Percentiles rank a stretch among this genome's conserved stretches.
Conservation (phyloP, 1,140 invertebrate species). For the Pseudoatta argentina region DNA sequence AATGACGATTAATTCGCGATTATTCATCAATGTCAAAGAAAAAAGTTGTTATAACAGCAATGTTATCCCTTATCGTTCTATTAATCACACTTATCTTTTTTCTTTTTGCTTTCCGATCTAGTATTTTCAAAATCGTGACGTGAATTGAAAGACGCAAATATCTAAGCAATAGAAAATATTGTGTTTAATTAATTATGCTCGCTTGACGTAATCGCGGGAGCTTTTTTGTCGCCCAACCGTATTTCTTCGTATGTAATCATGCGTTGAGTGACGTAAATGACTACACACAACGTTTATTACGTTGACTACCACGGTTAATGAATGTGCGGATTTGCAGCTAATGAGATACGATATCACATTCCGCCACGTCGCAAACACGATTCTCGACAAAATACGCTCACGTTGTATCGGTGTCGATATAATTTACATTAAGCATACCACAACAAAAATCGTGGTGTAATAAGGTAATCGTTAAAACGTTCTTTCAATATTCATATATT, state of each 20-base stretch:
- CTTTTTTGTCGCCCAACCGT: constrained; percentile 35
- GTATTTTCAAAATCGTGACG: constrained; percentile 18
- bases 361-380: constrained; percentile 7
- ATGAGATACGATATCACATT: constrained; percentile 47
- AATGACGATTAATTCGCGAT: constrained; percentile 29
- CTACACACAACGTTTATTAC: constrained; percentile 35
- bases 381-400: background rate
- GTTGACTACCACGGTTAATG: constrained; percentile 43
- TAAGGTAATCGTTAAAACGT: background rate
- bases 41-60: constrained; percentile 42
- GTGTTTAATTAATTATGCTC: constrained; percentile 50
- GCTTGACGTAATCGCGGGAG: constrained; percentile 14
- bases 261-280: constrained; percentile 48
- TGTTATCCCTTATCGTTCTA: constrained; percentile 12
- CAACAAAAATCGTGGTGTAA: constrained; percentile 15
- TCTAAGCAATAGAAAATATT: constrained; percentile 29
- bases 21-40: constrained; percentile 42
- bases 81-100: constrained; percentile 55
- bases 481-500: background rate
- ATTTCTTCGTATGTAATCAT: constrained; percentile 46
- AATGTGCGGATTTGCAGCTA: constrained; percentile 44
- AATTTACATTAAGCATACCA: constrained; percentile 7
- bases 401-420: background rate
- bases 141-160: constrained; percentile 17
- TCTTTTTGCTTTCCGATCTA: constrained; percentile 33